Evolutionary conservation across 2,113 vertebrate genomes (phyloP), one percentile per base, ranked within the genome.

Genomic region (Glaucidium brasilianum): DNA sequence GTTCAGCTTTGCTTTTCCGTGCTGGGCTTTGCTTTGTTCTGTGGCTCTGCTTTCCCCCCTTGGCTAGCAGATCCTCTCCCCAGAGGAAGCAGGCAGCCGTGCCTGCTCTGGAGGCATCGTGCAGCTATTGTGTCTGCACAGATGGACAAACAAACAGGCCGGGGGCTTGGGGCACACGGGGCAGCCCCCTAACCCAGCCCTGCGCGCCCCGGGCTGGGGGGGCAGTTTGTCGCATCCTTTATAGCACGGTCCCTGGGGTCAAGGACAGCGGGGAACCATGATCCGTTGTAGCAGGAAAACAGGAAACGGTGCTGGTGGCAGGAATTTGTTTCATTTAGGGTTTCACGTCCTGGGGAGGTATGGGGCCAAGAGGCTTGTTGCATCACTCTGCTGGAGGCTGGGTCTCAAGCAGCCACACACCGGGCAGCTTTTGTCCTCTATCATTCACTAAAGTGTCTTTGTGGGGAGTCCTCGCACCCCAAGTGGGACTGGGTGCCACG

Each of bases 291-390:
- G 68, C 0, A 83, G 88, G 95, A 97, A 96, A 97, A 96, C 96
- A 96, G 96, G 96, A 97, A 95, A 47, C 22, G 0, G 72, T 0
- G 7, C 64, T 83, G 75, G 85, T 86, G 90, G 95, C 95, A 90
- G 90, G 94, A 75, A 90, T 94, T 71, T 0, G 90, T 73, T 68
- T 88, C 84, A 6, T 73, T 83, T 8, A 43, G 82, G 0, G 3
- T 47, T 93, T 58, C 85, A 26, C 1, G 7, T 52, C 72, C 63
- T 2, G 1, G 29, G 30, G 71, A 76, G 58, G 74, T 5, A 91
- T 52, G 80, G 43, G 81, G 60, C 47, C 0, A n/a, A n/a, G 23
- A 18, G 41, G 37, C 1, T 37, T 1, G 0, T 45, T 79, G 81
- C 93, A 73, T 77, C 88, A 67, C 4, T 2, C 34, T 34, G 53